Conservation (phyloP, 2,797 vertebrate genomes). For the Arctocebus calabarensis region DNA sequence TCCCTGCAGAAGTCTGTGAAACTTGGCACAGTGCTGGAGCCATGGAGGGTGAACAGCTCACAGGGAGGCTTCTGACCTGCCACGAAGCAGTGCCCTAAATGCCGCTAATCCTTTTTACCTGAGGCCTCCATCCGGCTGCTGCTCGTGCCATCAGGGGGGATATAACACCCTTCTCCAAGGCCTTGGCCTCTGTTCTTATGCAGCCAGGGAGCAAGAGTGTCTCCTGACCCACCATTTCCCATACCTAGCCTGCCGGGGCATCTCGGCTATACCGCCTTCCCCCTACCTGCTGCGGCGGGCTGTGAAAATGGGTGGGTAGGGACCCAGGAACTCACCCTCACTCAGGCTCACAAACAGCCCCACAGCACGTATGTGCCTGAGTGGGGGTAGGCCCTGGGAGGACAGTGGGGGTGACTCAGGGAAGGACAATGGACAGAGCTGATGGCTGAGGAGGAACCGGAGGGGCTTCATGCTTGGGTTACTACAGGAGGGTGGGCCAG, state of each 20-base stretch:
- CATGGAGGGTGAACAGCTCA: background rate
- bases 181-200: background rate
- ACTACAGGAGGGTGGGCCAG: background rate
- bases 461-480: background rate
- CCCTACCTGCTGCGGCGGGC: background rate
- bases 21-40: background rate
- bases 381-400: background rate
- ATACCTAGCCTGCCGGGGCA: background rate
- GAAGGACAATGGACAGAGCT: background rate
- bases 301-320: background rate
- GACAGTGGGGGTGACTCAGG: background rate
- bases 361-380: background rate
- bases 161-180: background rate
- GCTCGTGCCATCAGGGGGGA: background rate
- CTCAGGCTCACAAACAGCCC: background rate
- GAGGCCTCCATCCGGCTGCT: background rate
- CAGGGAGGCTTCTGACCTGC: background rate
- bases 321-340: background rate
- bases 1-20: background rate
- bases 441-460: background rate
- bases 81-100: too few relatives aligned
- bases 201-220: background rate
- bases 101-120: background rate
- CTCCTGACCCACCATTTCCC: background rate
- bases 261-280: accelerated